Percentiles rank a stretch among this genome's conserved stretches.
Evolutionary conservation across 2,888 invertebrate genomes (phyloP).

Genomic region (Eristalis tenax): DNA sequence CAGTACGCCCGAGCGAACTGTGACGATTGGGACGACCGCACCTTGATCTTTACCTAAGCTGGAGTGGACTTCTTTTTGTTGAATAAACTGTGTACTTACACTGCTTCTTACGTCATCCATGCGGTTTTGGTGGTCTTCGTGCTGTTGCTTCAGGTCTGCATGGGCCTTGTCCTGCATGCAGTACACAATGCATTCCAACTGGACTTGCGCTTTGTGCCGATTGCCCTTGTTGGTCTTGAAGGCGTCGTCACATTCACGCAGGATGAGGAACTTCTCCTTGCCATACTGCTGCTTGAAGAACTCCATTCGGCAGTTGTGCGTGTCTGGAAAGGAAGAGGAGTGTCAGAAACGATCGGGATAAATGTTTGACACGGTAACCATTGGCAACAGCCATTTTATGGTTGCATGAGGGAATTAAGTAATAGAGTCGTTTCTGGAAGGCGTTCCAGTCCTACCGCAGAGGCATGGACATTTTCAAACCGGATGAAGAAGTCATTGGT

Average conservation of each 20-base stretch:
- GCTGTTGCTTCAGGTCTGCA: conserved; percentile 77
- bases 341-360: background rate
- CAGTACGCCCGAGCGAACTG: conserved; percentile 88
- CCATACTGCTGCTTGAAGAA: conserved; percentile 83
- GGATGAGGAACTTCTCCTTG: conserved; percentile 83
- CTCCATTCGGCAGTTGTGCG: conserved; percentile 83
- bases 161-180: conserved; percentile 82
- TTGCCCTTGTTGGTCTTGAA: conserved; percentile 82
- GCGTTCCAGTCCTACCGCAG: too few species aligned
- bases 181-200: conserved; percentile 84
- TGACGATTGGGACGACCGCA: conserved; percentile 87
- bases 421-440: too few species aligned
- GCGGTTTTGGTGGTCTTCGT: conserved; percentile 82
- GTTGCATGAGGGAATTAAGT: too few species aligned
- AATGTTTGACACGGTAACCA: background rate
- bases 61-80: too few species aligned
- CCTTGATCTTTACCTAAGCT: conserved; percentile 79
- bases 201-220: conserved; percentile 83
- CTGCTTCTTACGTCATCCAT: conserved; percentile 82
- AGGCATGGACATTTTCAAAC: too few species aligned
- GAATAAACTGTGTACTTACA: conserved; percentile 77
- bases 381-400: too few species aligned
- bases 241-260: conserved; percentile 83
- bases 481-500: too few species aligned
- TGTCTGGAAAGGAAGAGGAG: conserved; percentile 79